Conservation (phyloP, 2,888 invertebrate genomes). For the Pteria penguin region DNA sequence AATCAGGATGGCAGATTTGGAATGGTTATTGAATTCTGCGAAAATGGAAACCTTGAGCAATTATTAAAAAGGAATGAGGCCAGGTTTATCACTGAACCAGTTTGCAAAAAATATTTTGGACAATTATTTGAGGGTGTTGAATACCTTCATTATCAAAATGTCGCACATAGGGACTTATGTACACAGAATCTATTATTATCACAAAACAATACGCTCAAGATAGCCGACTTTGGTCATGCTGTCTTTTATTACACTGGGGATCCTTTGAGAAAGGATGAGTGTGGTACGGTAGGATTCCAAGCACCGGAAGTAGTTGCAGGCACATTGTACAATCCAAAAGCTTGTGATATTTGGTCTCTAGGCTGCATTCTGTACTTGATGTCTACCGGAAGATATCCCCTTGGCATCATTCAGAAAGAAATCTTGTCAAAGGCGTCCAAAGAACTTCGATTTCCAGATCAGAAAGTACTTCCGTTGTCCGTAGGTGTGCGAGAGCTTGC, state of each 20-base stretch:
- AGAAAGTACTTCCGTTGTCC: constrained; percentile 52
- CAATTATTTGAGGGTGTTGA: constrained; percentile 68
- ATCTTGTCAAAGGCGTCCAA: constrained; percentile 59
- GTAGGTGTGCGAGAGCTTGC: constrained; percentile 64
- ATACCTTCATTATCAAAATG: constrained; percentile 65
- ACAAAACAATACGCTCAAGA: constrained; percentile 65
- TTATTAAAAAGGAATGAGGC: constrained; percentile 66
- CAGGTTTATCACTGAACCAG: constrained; percentile 67
- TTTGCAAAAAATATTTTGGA: constrained; percentile 69
- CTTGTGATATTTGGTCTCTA: constrained; percentile 72
- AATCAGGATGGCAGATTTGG: constrained; percentile 63
- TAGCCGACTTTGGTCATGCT: constrained; percentile 73
- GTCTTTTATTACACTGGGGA: constrained; percentile 58
- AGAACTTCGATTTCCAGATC: constrained; percentile 57
- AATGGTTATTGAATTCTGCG: constrained; percentile 73
- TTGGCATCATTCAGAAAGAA: constrained; percentile 60
- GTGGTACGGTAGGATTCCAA: constrained; percentile 67
- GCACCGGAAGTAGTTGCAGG: constrained; percentile 72
- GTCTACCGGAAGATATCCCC: constrained; percentile 70
- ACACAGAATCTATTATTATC: constrained; percentile 72
- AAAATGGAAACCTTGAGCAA: constrained; percentile 71
- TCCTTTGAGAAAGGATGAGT: constrained; percentile 61
- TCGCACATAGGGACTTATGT: constrained; percentile 72
- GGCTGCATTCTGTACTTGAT: constrained; percentile 71
- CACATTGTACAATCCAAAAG: constrained; percentile 66